Percentiles rank a stretch among this genome's conserved stretches.
These are phyloP conservation scores for Onthophagus sagittarius DNA, from an alignment of 2,888 invertebrate genomes.

Conservation along the genomic window DNA sequence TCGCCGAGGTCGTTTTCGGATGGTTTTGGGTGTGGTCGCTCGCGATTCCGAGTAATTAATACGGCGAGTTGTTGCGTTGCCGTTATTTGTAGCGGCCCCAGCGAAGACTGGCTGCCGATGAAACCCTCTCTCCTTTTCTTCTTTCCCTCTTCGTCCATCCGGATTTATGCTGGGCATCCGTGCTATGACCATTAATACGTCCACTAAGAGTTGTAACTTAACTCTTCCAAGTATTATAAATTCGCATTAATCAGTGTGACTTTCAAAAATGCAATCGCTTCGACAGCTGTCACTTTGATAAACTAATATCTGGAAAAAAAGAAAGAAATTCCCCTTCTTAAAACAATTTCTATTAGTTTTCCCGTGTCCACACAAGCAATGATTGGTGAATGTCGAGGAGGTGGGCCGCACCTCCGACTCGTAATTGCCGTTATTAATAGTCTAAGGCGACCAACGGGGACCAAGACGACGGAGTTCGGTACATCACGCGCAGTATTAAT, in stretches of 20 bases:
- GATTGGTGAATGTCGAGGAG: not conserved
- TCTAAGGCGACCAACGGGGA: constrained; percentile 11
- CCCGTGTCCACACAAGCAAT: not conserved
- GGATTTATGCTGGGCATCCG: not conserved
- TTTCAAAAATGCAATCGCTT: too few species aligned
- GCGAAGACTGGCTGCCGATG: not conserved
- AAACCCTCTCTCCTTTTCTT: not conserved
- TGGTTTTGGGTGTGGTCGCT: not conserved
- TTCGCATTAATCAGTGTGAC: too few species aligned
- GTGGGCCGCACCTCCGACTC: not conserved
- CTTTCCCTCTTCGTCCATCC: not conserved
- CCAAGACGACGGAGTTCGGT: not conserved
- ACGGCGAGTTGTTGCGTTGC: not conserved
- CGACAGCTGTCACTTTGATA: too few species aligned
- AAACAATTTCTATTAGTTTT: not conserved
- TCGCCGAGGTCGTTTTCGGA: not conserved
- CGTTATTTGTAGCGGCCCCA: not conserved
- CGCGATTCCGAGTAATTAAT: not conserved
- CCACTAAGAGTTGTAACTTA: not conserved
- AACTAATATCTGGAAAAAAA: too few species aligned
- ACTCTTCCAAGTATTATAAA: not conserved
- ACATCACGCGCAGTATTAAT: not conserved
- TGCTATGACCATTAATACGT: not conserved
- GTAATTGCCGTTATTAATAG: constrained; percentile 7
- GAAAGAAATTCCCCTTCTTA: too few species aligned